These are phyloP conservation scores for Geotria australis DNA, from an alignment of 2,797 vertebrate genomes.

Conservation along the genomic window DNA sequence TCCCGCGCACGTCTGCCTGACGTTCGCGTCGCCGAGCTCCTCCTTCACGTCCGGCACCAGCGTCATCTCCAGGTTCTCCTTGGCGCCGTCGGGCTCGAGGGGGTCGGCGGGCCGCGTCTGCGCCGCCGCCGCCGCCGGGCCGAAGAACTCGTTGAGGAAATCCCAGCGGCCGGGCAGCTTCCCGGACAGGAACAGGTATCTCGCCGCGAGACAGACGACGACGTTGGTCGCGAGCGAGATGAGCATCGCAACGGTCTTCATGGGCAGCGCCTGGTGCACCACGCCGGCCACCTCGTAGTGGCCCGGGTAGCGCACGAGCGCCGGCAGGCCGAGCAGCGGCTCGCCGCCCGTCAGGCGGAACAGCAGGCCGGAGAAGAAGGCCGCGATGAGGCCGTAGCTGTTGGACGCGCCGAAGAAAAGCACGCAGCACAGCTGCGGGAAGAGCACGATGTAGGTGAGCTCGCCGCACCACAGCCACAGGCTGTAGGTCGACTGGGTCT, in stretches of 20 bases:
- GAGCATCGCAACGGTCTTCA: conserved; percentile 24
- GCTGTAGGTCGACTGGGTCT: conserved; percentile 16
- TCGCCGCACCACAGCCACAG: conserved; percentile 33
- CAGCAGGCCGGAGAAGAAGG: conserved; percentile 12
- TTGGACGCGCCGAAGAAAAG: conserved; percentile 25
- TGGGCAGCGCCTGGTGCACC: conserved; percentile 23
- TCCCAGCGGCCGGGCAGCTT: conserved; percentile 19
- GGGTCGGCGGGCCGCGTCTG: no score
- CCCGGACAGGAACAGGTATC: conserved; percentile 17
- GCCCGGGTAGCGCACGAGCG: conserved; percentile 16
- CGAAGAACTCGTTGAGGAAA: conserved; percentile 8
- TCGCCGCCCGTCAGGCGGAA: conserved; percentile 13
- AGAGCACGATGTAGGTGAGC: conserved; percentile 30
- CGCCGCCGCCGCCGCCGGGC: no score
- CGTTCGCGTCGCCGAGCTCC: no score
- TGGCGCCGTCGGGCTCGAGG: no score
- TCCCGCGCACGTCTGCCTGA: no score
- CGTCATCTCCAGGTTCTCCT: no score
- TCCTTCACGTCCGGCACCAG: no score
- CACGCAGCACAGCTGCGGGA: conserved; percentile 29
- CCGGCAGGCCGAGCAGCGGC: conserved; percentile 11
- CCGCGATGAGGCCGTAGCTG: conserved; percentile 15
- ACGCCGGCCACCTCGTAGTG: conserved; percentile 8
- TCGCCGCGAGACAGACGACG: conserved; percentile 11
- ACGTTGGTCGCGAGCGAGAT: conserved; percentile 13